Conservation (phyloP, 2,113 vertebrate genomes). For the Hipposideros armiger region DNA sequence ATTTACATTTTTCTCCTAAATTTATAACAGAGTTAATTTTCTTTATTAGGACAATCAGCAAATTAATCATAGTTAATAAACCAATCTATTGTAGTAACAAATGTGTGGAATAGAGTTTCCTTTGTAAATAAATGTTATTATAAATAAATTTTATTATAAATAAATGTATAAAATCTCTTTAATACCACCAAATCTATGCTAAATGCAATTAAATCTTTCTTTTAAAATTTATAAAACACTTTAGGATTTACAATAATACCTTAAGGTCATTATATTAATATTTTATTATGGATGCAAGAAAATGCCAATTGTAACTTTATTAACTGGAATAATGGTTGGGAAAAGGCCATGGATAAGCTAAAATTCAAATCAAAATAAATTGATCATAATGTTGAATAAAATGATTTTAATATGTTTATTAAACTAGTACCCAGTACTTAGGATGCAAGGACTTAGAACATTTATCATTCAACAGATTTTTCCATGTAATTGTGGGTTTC, state of each 20-base stretch:
- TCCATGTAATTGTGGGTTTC: neutral
- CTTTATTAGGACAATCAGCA: neutral
- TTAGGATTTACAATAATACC: neutral
- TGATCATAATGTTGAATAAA: neutral
- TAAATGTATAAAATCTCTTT: neutral
- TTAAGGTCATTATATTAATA: neutral
- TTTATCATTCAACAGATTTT: neutral
- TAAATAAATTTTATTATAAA: no score
- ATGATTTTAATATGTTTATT: conserved; percentile 1
- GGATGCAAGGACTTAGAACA: neutral
- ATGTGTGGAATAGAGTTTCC: neutral
- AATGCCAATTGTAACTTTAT: neutral
- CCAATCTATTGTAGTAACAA: neutral
- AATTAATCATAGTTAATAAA: neutral
- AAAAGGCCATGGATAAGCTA: neutral
- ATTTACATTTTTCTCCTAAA: neutral
- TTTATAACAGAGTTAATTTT: neutral
- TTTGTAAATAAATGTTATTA: neutral
- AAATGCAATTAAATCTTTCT: neutral
- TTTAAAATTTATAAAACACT: conserved; percentile 4
- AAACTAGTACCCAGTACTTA: neutral
- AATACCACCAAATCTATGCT: neutral
- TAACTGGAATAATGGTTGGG: neutral
- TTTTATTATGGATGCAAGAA: neutral
- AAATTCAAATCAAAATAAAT: conserved; percentile 46